Base-by-base conservation (phyloP, 1,140 invertebrate species). In the Eupeodes corollae region DNA sequence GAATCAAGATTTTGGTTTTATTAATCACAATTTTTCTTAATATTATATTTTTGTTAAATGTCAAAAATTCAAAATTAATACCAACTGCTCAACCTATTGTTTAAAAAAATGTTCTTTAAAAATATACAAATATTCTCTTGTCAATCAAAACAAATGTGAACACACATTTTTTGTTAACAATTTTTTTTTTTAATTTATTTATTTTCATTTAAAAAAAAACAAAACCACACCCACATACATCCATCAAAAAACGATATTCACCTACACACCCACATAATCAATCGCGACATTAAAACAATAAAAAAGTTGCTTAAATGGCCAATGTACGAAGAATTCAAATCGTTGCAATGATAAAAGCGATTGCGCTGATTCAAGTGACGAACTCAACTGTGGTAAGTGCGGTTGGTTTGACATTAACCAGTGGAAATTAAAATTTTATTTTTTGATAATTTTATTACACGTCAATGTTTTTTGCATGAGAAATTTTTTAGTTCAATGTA, bases 301-400 rank as follows among this genome's bases (percentile, higher is more conserved):
- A 41, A 34, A 30, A 43, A 68, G 66, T 57, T 68, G 69, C 56
- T 55, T 58, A 47, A 58, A 58, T 40, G 67, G 63, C 38, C 67
- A 69, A 46, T 74, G 70, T 54, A 63, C 77, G 38, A 54, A 53
- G n/a, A 61, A 67, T 38, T 62, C 64, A 10, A 55, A 57, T 43
- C 72, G 70, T 46, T 92, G 88, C 69, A 79, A 91, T 63, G 73
- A 75, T 42, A 58, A 66, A 40, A 58, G 61, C 19, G 84, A 91
- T 69, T 91, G 87, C 69, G 66, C 73, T 42, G 79, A 83, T 68
- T 74, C 72, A 30, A 82, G 79, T 67, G 86, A 91, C 68, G 87
- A 90, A 68, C 65, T 70, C 43, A 61, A 74, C 54, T 83, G 80
- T 57, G 56, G 72, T 74, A 74, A 73, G 68, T 54, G 15, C 40